phyloP scores from a whole-genome alignment of 2,113 vertebrate genomes.

The Alouatta palliata region DNA sequence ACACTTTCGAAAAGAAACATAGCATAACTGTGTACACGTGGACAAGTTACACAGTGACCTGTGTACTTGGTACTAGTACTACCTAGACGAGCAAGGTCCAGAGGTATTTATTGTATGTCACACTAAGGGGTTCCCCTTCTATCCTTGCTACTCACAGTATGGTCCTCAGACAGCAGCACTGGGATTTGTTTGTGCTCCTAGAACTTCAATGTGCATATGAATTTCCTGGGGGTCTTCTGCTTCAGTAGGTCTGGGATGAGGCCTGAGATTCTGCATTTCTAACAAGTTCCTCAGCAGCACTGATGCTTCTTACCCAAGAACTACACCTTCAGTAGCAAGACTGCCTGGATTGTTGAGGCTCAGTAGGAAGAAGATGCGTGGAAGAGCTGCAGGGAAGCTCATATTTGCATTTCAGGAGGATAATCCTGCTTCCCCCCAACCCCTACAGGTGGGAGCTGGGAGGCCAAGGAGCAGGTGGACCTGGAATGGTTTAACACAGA shows the following conservation, averaged over 20 bases:
- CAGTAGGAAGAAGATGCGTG: not conserved
- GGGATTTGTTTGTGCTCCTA: not conserved
- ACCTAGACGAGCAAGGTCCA: not conserved
- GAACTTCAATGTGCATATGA: not conserved
- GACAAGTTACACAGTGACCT: not conserved
- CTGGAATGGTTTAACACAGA: slow-evolving; percentile 91
- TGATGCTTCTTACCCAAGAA: not conserved
- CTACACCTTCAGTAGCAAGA: not conserved
- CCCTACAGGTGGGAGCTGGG: slow-evolving; percentile 83
- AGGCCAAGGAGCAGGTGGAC: slow-evolving; percentile 89
- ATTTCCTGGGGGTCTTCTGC: not conserved
- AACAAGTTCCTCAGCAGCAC: not conserved
- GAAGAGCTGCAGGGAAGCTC: not conserved
- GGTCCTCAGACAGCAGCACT: not conserved
- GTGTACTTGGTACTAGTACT: too few species aligned
- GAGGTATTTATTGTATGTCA: not conserved
- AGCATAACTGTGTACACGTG: not conserved
- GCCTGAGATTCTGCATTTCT: not conserved
- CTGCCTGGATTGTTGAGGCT: not conserved
- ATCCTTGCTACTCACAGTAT: not conserved
- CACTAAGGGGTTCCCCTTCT: not conserved
- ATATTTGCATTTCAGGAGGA: not conserved
- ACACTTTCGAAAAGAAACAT: not conserved
- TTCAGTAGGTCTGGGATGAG: too few species aligned
- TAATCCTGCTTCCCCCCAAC: not conserved